Evolutionary conservation across 2,797 vertebrate species (phyloP).

Genomic region (Chloroceryle inda): DNA sequence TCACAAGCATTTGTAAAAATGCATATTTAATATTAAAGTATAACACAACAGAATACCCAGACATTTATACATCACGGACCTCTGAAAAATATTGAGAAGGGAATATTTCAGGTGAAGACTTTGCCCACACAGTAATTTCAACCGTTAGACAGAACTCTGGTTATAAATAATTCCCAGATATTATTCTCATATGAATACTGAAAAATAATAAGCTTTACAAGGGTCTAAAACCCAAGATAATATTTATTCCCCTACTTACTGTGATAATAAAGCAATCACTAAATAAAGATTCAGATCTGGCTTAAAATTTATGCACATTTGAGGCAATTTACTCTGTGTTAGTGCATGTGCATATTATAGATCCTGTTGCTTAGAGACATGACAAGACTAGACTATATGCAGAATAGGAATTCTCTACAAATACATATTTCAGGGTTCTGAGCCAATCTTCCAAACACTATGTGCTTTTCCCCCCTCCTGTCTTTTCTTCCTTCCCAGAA

Average conservation of each 20-base stretch:
- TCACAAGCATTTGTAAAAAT: neutral
- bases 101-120: neutral
- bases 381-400: neutral
- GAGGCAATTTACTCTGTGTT: constrained; percentile 8
- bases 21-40: neutral
- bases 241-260: constrained; percentile 9
- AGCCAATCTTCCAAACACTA: neutral
- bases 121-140: neutral
- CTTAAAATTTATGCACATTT: constrained; percentile 30
- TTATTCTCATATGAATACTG: neutral
- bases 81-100: neutral
- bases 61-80: neutral
- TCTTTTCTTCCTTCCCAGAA: neutral
- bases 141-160: neutral
- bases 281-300: neutral
- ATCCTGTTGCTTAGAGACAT: constrained; percentile 53
- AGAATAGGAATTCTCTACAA: neutral
- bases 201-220: neutral
- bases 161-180: neutral
- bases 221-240: neutral
- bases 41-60: neutral
- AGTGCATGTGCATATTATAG: neutral
- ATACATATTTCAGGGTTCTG: neutral
- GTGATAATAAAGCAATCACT: neutral
- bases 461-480: neutral